These are phyloP conservation scores for Elephantulus edwardii DNA, from an alignment of 2,113 vertebrate genomes.

Conservation along the genomic window DNA sequence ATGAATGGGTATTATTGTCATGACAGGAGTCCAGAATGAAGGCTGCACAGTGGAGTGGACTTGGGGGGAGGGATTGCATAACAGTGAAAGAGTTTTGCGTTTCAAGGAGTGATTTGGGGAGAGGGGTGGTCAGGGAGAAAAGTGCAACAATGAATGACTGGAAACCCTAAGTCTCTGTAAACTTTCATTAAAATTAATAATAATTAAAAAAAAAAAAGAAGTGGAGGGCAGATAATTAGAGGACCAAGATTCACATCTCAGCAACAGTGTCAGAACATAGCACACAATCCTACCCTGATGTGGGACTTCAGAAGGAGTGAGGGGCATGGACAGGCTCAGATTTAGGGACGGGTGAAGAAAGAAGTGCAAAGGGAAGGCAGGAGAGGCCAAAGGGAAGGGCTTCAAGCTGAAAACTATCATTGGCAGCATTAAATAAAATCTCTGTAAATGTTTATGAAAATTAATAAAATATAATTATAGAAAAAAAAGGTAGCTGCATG, in stretches of 20 bases:
- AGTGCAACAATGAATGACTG: too few relatives aligned
- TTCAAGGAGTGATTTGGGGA: too few relatives aligned
- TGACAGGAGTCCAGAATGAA: too few relatives aligned
- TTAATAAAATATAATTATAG: too few relatives aligned
- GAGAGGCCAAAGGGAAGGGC: background rate
- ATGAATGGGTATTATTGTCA: too few relatives aligned
- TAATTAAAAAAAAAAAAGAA: too few relatives aligned
- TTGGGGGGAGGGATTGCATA: too few relatives aligned
- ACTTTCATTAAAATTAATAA: too few relatives aligned
- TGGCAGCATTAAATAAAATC: background rate
- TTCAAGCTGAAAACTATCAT: background rate
- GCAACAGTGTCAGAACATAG: background rate
- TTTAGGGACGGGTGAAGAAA: background rate
- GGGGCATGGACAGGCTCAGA: background rate
- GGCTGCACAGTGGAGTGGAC: too few relatives aligned
- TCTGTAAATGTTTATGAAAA: background rate
- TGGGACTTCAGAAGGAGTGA: background rate
- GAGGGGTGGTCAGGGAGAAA: too few relatives aligned
- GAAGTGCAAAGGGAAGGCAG: background rate
- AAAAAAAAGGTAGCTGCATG: background rate
- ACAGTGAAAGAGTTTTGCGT: too few relatives aligned
- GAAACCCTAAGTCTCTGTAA: too few relatives aligned
- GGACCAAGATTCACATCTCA: background rate
- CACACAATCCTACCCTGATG: background rate
- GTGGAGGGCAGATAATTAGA: background rate